Evolutionary conservation across 2,888 invertebrate species (phyloP), one percentile per base, ranked within the genome.

Genomic region (Pristionchus japonicus): DNA sequence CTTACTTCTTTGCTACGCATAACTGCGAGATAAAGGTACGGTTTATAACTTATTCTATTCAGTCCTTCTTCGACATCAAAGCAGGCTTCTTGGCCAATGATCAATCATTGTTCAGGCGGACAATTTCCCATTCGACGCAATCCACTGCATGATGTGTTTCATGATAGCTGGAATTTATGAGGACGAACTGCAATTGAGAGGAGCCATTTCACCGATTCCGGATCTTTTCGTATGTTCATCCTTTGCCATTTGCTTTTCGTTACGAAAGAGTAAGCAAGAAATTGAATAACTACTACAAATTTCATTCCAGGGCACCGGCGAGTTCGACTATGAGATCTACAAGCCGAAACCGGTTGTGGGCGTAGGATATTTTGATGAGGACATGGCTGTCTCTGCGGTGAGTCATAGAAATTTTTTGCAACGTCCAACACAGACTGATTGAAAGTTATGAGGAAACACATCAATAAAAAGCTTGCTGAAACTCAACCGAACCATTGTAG

Each of bases 81-180:
- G n/a, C 47, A 47, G 47, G 47, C 6, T 31, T 4, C 20, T 9
- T 11, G 15, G 70, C 70, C 4, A n/a, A 6, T 2, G 27, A n/a
- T n/a, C 3, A 70, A 6, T 4, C 27, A 70, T 4, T 15, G n/a
- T 77, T 13, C 43, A 77, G 77, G 23, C 77, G 11, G 77, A 40
- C 43, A 77, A 77, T 11, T 77, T 77, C 43, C 77, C 77, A 2
- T 77, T 77, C 43, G 77, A 77, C 27, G 23, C n/a, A 9, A 77
- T 43, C n/a, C 77, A 77, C 43, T 77, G 77, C 77, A 77, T 43
- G 43, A 77, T 77, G 43, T 77, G 77, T 43, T 77, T 77, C 43
- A 43, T 77, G 43, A 23, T 77, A 2, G 43, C 40, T 0, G 77
- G 77, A 3, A 40, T n/a, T 1, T 43, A 77, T 20, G 11, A 23